phyloP scores from a whole-genome alignment of 2,797 vertebrate species.

The Allobates femoralis region DNA sequence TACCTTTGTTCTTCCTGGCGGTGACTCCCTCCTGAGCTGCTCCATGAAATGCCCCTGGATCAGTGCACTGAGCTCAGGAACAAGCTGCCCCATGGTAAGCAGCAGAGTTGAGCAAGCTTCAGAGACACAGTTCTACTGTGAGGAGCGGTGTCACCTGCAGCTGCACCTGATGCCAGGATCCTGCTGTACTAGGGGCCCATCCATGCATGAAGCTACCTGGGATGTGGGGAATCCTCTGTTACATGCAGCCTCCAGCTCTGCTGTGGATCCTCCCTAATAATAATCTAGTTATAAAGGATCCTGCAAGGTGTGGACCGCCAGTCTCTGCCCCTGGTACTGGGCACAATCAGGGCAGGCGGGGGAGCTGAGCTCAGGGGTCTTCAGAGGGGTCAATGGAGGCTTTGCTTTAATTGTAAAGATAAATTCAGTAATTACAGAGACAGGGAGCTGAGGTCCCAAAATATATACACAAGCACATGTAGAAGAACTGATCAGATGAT shows the following conservation, averaged over 20 bases:
- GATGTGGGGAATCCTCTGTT: not conserved
- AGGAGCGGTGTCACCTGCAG: not conserved
- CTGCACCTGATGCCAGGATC: conserved; percentile 6
- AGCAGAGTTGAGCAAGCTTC: not conserved
- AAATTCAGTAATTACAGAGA: conserved; percentile 45
- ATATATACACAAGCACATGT: no score
- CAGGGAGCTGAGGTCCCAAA: not conserved
- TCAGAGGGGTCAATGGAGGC: not conserved
- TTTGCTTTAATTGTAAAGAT: conserved; percentile 45
- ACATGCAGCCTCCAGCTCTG: not conserved
- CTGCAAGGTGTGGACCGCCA: conserved; percentile 44
- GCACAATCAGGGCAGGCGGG: not conserved
- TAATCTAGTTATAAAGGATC: conserved; percentile 22
- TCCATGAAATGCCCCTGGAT: not conserved
- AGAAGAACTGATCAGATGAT: no score
- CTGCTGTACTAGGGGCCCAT: not conserved
- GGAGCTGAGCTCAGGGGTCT: not conserved
- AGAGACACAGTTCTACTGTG: not conserved
- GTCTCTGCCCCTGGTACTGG: not conserved
- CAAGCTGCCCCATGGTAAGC: conserved; percentile 18
- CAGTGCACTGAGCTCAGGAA: conserved; percentile 49
- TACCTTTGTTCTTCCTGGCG: conserved; percentile 53
- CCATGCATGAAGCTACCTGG: not conserved
- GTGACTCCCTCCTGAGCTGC: conserved; percentile 12
- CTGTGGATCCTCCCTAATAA: not conserved